A percentile compares a stretch with the other conserved stretches of the same genome.
Conservation (phyloP, 2,113 vertebrate genomes). For the Centropristis striata region DNA sequence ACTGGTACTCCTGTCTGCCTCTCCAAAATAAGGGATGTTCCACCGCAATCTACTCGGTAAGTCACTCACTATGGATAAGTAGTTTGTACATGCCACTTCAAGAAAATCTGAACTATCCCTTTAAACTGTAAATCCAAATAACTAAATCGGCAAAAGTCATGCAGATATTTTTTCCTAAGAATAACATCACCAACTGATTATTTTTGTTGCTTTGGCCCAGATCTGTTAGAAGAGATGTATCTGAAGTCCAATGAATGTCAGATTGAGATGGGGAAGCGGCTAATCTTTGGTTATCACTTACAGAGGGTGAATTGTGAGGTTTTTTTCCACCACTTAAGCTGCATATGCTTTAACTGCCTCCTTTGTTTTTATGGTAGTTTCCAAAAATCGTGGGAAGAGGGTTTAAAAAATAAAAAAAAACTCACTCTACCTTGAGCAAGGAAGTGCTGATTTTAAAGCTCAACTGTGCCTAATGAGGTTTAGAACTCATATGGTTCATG, state of each 20-base stretch:
- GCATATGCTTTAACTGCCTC: conserved; percentile 32
- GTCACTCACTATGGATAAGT: too few relatives aligned
- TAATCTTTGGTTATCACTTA: conserved; percentile 36
- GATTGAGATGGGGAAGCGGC: conserved; percentile 30
- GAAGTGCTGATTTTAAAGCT: conserved; percentile 57
- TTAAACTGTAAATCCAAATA: neutral
- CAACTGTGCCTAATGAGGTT: conserved; percentile 64
- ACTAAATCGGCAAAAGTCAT: neutral
- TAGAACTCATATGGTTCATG: conserved; percentile 38
- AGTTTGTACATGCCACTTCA: too few relatives aligned
- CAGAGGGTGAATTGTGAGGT: conserved; percentile 62
- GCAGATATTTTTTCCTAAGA: neutral
- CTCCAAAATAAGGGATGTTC: too few relatives aligned
- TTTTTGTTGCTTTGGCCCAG: conserved; percentile 7
- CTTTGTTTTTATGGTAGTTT: conserved; percentile 52
- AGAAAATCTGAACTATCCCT: too few relatives aligned
- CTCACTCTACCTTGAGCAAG: conserved; percentile 43
- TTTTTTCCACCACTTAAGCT: conserved; percentile 35
- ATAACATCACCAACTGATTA: neutral
- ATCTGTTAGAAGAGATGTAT: conserved; percentile 3
- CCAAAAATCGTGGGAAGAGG: conserved; percentile 38
- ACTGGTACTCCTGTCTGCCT: too few relatives aligned
- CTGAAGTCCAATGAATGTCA: conserved; percentile 24
- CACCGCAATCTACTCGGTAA: too few relatives aligned
- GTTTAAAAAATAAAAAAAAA: conserved; percentile 16